phyloP scores from a whole-genome alignment of 1,140 invertebrate genomes.

The Wiebesia pumilae region DNA sequence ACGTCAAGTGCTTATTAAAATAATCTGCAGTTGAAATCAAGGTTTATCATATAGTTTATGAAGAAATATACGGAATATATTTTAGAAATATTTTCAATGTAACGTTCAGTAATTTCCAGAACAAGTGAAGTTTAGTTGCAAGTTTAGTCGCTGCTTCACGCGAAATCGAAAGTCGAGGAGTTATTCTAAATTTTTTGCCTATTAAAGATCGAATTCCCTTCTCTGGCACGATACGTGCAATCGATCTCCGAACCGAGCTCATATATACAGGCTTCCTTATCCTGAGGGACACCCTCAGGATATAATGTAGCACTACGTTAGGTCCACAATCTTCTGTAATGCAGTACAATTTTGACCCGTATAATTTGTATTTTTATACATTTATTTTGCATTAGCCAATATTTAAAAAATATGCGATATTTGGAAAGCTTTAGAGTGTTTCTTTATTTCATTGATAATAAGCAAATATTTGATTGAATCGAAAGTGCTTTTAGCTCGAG shows the following conservation, averaged over 20 bases:
- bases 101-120: not conserved
- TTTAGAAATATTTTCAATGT: not conserved
- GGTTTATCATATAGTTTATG: not conserved
- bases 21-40: not conserved
- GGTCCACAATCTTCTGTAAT: not conserved
- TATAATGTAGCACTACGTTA: not conserved
- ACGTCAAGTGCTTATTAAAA: no score
- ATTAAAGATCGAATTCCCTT: not conserved
- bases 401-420: no score
- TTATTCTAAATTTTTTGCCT: conserved; percentile 1
- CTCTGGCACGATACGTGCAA: not conserved
- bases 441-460: no score
- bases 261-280: not conserved
- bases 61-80: not conserved
- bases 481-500: no score
- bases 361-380: not conserved
- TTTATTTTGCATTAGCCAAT: not conserved
- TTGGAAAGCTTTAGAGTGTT: no score
- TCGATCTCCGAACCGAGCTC: not conserved
- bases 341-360: not conserved
- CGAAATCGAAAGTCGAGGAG: not conserved
- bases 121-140: not conserved
- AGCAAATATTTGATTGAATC: no score
- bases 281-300: not conserved
- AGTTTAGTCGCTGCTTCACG: not conserved